These are phyloP conservation scores for Tetrao urogallus DNA, from an alignment of 2,113 vertebrate species.

Conservation along the genomic window DNA sequence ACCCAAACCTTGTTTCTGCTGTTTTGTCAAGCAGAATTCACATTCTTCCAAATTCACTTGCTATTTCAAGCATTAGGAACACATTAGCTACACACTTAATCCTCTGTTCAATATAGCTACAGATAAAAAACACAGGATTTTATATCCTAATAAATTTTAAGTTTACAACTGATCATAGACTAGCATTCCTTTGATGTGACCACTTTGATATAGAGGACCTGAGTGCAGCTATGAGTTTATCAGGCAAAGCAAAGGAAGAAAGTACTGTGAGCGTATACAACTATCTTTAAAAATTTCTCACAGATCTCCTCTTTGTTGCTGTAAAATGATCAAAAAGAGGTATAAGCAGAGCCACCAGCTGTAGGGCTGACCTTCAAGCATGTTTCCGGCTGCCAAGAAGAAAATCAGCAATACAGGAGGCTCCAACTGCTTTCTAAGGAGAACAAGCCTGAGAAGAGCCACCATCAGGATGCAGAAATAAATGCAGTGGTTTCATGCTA, in stretches of 20 bases:
- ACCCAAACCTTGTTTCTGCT: background rate
- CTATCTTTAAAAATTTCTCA: background rate
- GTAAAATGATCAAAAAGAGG: background rate
- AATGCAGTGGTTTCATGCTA: background rate
- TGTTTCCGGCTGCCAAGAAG: background rate
- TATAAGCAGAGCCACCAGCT: background rate
- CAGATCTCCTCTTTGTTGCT: background rate
- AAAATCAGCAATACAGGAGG: background rate
- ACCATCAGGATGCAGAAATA: background rate
- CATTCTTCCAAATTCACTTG: background rate
- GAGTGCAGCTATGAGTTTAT: background rate
- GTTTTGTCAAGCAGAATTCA: background rate
- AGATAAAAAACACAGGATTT: background rate
- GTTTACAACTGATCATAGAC: background rate
- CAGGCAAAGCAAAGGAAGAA: background rate
- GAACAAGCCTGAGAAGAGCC: background rate
- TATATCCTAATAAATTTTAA: background rate
- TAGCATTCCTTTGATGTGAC: background rate
- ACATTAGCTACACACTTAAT: background rate
- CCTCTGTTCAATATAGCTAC: background rate
- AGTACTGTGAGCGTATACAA: background rate
- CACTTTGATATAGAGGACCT: background rate
- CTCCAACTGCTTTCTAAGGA: background rate
- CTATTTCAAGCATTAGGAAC: background rate
- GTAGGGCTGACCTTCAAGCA: background rate